These are phyloP conservation scores for Meghimatium bilineatum DNA, from an alignment of 2,888 invertebrate species.

Conservation along the genomic window DNA sequence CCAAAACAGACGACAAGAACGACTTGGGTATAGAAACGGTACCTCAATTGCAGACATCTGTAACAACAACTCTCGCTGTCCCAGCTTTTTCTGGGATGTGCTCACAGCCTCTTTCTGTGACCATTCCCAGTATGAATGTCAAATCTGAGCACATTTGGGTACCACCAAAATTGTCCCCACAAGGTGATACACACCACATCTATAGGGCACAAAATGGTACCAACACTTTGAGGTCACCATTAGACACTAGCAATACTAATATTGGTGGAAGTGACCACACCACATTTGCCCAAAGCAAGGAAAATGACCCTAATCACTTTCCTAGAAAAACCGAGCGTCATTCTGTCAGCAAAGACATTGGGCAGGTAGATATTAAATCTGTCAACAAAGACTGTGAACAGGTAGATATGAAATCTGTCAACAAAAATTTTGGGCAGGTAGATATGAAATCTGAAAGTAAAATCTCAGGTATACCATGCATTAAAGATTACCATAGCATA, in stretches of 20 bases:
- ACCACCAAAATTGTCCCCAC: slow-evolving; percentile 35
- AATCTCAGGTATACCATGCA: not conserved
- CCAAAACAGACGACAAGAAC: not conserved
- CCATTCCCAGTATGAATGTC: slow-evolving; percentile 22
- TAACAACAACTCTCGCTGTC: not conserved
- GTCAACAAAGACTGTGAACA: not conserved
- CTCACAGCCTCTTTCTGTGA: slow-evolving; percentile 34
- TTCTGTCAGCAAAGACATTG: not conserved
- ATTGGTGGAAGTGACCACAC: not conserved
- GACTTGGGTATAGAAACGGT: not conserved
- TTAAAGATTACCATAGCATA: slow-evolving; percentile 24
- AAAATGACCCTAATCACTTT: not conserved
- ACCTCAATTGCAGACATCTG: not conserved
- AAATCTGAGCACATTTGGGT: slow-evolving; percentile 46
- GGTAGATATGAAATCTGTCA: not conserved
- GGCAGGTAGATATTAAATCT: not conserved
- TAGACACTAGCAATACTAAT: not conserved
- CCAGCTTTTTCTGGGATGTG: not conserved
- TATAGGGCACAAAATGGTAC: not conserved
- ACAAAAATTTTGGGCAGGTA: not conserved
- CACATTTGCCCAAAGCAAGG: not conserved
- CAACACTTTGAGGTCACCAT: not conserved
- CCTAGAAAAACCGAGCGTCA: not conserved
- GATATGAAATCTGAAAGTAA: not conserved
- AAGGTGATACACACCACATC: not conserved